Evolutionary conservation across 2,888 invertebrate species (phyloP), one percentile per base, ranked within the genome.

Genomic region (Drosophila yooni): DNA sequence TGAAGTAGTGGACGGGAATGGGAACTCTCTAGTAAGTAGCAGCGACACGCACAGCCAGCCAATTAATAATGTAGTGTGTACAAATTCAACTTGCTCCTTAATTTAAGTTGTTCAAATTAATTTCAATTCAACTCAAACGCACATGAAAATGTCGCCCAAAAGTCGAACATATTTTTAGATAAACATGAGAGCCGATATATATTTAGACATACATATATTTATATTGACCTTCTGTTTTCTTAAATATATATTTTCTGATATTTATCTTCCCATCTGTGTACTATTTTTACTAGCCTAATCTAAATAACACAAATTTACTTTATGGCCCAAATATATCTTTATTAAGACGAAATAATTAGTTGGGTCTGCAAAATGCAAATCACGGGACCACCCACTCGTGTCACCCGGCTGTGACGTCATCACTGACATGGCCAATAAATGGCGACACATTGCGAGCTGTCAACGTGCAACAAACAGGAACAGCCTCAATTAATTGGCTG

Each of bases 91-190:
- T 79, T 57, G 69, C 51, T 60, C 50, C 61, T 51, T 71, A 73
- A 79, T 88, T 79, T 81, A 86, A 83, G 79, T 83, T 83, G 83
- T 76, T 78, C 58, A 79, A 86, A 79, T 81, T 88, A 86, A 86
- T 81, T 85, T 83, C 74, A 77, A 80, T 74, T 77, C 76, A 61
- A 61, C 59, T 62, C 74, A n/a, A 36, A 46, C n/a, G 71, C 61
- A 71, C 58, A 67, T 56, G 61, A 38, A 57, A 48, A 15, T 46
- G 7, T 15, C 4, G 8, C 8, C 8, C 15, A 21, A 46, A 46
- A 25, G 15, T 46, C 46, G 8, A 46, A 46, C 1, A 15, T 13
- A 3, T 46, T 25, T 7, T 21, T 7, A 15, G 21, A 2, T 21
- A 21, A 46, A 46, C 3, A 46, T 25, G 38, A 38, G 18, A 3